Conservation (phyloP, 2,113 vertebrate species). For the Erythrolamprus reginae region DNA sequence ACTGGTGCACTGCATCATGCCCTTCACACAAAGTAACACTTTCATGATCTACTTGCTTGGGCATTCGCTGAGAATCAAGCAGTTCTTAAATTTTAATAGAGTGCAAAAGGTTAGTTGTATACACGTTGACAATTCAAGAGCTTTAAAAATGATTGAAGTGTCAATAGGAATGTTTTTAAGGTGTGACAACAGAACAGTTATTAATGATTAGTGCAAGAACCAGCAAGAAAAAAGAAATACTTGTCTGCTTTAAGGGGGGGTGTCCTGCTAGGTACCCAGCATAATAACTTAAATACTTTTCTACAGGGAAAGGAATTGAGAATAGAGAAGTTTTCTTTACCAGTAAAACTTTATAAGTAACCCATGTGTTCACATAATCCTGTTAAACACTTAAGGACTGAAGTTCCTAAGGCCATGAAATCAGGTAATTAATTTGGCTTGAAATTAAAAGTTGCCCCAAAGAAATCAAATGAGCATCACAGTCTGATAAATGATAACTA, state of each 20-base stretch:
- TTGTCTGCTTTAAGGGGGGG: constrained; percentile 27
- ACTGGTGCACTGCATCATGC: constrained; percentile 72
- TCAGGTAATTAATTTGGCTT: not conserved
- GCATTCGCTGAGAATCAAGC: constrained; percentile 70
- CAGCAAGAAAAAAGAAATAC: constrained; percentile 49
- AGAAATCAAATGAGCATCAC: not conserved
- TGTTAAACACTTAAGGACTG: not conserved
- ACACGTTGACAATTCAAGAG: constrained; percentile 67
- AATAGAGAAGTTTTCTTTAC: constrained; percentile 27
- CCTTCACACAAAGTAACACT: constrained; percentile 73
- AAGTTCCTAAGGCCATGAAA: not conserved
- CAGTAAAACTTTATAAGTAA: constrained; percentile 11
- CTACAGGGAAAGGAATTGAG: constrained; percentile 12
- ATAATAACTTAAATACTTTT: constrained; percentile 40
- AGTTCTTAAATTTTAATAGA: constrained; percentile 78
- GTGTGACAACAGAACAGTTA: constrained; percentile 71
- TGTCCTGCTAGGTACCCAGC: constrained; percentile 53
- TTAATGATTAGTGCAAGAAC: constrained; percentile 72
- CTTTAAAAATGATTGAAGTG: constrained; percentile 75
- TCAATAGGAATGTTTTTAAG: constrained; percentile 75
- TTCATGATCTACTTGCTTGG: constrained; percentile 74
- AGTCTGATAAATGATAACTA: not conserved
- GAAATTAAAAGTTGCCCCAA: not conserved
- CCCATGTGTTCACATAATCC: constrained; percentile 8
- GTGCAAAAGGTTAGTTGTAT: constrained; percentile 75